Evolutionary conservation across 2,888 invertebrate species (phyloP).

Genomic region (Caenorhabditis sp.): DNA sequence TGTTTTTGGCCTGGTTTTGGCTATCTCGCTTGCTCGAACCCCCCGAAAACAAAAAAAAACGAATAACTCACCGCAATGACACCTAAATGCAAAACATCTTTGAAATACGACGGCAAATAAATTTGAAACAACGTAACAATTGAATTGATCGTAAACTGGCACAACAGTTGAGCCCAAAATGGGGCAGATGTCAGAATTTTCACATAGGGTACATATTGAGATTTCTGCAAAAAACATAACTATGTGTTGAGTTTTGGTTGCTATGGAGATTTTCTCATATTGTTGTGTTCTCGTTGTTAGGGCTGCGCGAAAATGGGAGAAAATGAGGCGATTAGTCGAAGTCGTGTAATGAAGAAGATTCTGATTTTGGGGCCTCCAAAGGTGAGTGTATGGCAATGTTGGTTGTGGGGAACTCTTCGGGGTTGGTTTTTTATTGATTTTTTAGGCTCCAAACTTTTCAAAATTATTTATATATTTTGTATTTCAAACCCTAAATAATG

Average conservation of each 20-base stretch:
- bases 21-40: too few species aligned
- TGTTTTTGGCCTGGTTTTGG: too few species aligned
- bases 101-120: constrained; percentile 62
- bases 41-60: too few species aligned
- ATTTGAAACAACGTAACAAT: constrained; percentile 54
- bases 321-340: neutral
- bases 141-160: constrained; percentile 51
- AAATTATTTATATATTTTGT: too few species aligned
- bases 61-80: constrained; percentile 39
- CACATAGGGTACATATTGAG: constrained; percentile 36
- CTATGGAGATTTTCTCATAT: neutral
- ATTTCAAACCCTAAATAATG: too few species aligned
- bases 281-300: neutral
- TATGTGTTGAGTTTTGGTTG: constrained; percentile 2
- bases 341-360: constrained; percentile 43
- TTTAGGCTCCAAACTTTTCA: too few species aligned
- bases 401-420: too few species aligned
- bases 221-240: constrained; percentile 24
- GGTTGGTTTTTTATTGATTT: too few species aligned
- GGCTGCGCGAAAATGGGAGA: neutral
- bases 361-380: constrained; percentile 56
- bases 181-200: constrained; percentile 45
- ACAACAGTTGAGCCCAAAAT: constrained; percentile 46
- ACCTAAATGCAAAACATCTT: constrained; percentile 54
- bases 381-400: constrained; percentile 42